Base-by-base conservation (phyloP, 2,888 invertebrate species). In the Graphium colonna region DNA sequence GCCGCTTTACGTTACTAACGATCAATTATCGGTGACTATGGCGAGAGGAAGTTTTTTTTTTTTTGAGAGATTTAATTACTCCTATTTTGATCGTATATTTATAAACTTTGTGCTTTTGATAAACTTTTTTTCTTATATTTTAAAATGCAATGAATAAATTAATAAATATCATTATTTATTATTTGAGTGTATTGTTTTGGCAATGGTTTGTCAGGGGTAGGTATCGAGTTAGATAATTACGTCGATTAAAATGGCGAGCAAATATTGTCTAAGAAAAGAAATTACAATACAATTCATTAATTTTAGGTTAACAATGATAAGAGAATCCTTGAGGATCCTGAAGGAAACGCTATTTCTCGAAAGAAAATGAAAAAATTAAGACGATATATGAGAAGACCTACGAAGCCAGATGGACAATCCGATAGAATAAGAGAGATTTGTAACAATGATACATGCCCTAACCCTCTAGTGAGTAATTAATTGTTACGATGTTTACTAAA, bases 361-460 rank as follows among this genome's bases (percentile, higher is more conserved):
- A 97, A 97, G 69, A 94, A 94, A 74, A 93, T 97, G 91, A 98
- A 97, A 77, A 96, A 95, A 76, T 79, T 96, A 57, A 89, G 93
- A 56, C 91, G 94, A 65, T 92, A 95, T 51, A 90, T 92, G 70
- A 92, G 95, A 61, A 92, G 95, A 64, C 96, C 96, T 12, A 91
- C 90, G 56, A 95, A 94, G 72, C 75, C 87, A 1, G 83, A 88
- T 4, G 60, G 76, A 21, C 82, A 80, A 58, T 75, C 75, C 39
- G 91, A 92, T 52, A 91, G 94, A 63, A 91, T 88, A 64, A 87
- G 93, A 42, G 92, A 93, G 61, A 92, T 93, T 57, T 96, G 96
- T 77, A 68, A 61, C 1, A 75, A 65, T 41, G 59, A 79, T 26
- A 77, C 79, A 41, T 97, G 96, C 72, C 92, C 92, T 1, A 97